A percentile compares a stretch with the other conserved stretches of the same genome.
These are phyloP conservation scores for Lucilia cuprina DNA, from an alignment of 1,140 invertebrate genomes.

Conservation along the genomic window DNA sequence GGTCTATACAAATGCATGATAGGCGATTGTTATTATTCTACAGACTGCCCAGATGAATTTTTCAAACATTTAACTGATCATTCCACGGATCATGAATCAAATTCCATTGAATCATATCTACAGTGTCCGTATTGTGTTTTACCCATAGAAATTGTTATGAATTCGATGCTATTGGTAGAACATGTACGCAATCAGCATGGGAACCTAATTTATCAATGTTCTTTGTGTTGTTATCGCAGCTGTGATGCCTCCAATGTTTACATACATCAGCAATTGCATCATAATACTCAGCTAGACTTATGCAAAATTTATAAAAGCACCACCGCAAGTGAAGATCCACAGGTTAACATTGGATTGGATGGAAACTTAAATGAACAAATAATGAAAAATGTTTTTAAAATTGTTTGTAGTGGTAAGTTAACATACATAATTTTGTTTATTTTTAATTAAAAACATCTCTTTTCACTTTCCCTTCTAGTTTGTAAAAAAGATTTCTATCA, in stretches of 20 bases:
- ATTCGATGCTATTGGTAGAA: neutral
- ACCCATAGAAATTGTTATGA: neutral
- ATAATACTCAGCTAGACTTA: neutral
- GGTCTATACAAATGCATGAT: constrained; percentile 35
- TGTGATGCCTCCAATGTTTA: constrained; percentile 3
- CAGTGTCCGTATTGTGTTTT: constrained; percentile 28
- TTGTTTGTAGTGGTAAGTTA: neutral
- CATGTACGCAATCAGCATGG: neutral
- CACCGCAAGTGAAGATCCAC: neutral
- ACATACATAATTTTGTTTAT: too few relatives aligned
- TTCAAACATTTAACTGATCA: constrained; percentile 30
- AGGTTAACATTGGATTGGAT: neutral
- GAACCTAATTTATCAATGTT: constrained; percentile 21
- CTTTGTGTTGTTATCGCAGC: constrained; percentile 35
- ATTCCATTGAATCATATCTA: neutral
- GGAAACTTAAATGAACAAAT: neutral
- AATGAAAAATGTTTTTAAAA: neutral
- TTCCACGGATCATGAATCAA: neutral
- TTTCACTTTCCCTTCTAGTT: neutral
- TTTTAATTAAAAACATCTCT: too few relatives aligned
- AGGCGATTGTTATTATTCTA: constrained; percentile 34
- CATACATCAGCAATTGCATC: neutral
- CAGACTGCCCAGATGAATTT: constrained; percentile 4
- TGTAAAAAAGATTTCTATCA: neutral
- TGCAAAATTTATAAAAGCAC: neutral